Base-by-base conservation (phyloP, 1,140 invertebrate genomes). In the Lordiphosa mommai region DNA sequence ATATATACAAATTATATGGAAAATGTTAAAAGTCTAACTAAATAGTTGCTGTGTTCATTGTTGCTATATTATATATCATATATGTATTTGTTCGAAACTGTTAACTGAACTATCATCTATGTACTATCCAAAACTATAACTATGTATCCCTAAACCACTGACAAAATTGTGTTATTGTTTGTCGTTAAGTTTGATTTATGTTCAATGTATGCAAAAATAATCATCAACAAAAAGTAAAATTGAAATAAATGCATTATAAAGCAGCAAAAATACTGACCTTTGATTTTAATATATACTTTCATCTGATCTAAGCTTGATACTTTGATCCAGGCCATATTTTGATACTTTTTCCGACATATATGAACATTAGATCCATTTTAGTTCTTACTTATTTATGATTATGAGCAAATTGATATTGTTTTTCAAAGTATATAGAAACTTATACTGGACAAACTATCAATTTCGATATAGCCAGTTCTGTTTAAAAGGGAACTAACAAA, bases 1-100 rank as follows among this genome's bases (percentile, higher is more conserved):
- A 50, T 50, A 36, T n/a, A 48, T 34, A 33, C 23, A 70, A 74
- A 59, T 40, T 70, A 63, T 65, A 74, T 59, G 60, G 44, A 68
- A 63, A 76, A 50, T 52, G 72, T 77, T 77, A 47, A 71, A 56
- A 44, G 53, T 55, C 29, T 58, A 76, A 68, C 63, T 76, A n/a
- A n/a, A n/a, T n/a, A 82, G 77, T 84, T 84, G 80, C 67, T 85
- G 79, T 84, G 79, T 84, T 85, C 79, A 84, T 73, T 84, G 79
- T 84, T 84, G 73, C 79, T 73, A 85, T 61, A 58, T 17, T 80
- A 61, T 64, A 38, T 67, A 65, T 61, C n/a, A 34, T 60, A 59
- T 43, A 58, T 37, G 23, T 56, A 56, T 57, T 41, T 67, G 8
- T 34, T 80, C 56, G 70, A 29, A 76, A 71, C 74, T 69, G 73